Base-by-base conservation (phyloP, 2,113 vertebrate genomes). In the Oryzias melastigma region DNA sequence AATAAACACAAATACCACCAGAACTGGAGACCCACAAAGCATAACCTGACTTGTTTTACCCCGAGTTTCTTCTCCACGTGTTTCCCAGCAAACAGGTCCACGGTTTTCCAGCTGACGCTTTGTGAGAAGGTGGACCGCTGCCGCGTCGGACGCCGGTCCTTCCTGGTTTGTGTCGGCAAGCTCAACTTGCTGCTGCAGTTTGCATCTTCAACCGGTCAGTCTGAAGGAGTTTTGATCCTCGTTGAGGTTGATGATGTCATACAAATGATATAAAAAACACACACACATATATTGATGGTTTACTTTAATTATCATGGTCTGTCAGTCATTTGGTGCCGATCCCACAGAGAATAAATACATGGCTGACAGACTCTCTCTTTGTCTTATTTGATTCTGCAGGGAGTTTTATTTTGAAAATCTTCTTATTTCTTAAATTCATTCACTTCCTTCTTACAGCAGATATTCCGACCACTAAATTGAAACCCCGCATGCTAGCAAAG, bases 141-240 rank as follows among this genome's bases (percentile, higher is more conserved):
- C 67, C 75, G 54, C 41, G 90, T 93, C 7, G 91, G 91, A 49
- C 87, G 79, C 69, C 91, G 93, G 60, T 93, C 92, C 15, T 65
- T 94, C 52, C 82, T 95, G 67, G 84, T 95, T 46, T 87, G 86
- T 0, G 52, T 87, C 52, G 91, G 85, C 18, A 88, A 73, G 52
- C 81, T 61, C 41, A 93, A 88, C 68, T 77, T 86, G 52, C 80
- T 94, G 40, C 74, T 94, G 7, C 87, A 86, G 29, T 94, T 94
- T 71, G 87, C 66, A 22, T 90, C 91, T 44, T 72, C 65, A 14
- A 52, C 68, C 58, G 93, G 92, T 96, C 58, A 85, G 91, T 88
- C 13, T 82, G 16, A 6, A n/a, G 17, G 73, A 24, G n/a, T 19
- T 47, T 44, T 44, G 14, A 16, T 1, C 16, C 16, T 44, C 16